Evolutionary conservation across 2,113 vertebrate genomes (phyloP).

Genomic region (Dipodomys spectabilis): DNA sequence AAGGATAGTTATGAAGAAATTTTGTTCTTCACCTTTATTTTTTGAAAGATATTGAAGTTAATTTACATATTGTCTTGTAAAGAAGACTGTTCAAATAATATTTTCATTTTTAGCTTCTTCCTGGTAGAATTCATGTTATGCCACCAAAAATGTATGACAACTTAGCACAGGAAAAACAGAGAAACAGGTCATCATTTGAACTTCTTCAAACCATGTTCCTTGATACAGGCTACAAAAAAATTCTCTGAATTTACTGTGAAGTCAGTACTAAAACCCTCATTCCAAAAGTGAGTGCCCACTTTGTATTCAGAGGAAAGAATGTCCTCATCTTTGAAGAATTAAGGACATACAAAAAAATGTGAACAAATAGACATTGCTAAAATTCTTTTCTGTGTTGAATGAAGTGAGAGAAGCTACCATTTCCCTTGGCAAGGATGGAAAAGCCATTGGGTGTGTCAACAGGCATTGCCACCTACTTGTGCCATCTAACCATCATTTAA

Average conservation of each 20-base stretch:
- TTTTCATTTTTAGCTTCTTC: neutral
- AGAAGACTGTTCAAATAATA: neutral
- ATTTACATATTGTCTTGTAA: neutral
- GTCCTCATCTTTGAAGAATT: neutral
- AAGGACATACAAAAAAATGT: neutral
- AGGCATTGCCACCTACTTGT: too few relatives aligned
- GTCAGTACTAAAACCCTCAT: neutral
- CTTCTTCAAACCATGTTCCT: neutral
- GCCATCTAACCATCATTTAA: too few relatives aligned
- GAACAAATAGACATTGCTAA: neutral
- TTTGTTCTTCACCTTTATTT: neutral
- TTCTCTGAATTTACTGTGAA: neutral
- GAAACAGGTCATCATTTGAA: neutral
- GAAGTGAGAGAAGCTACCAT: too few relatives aligned
- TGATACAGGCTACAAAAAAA: neutral
- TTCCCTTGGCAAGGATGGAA: too few relatives aligned
- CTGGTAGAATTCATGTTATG: neutral
- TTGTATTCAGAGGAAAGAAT: neutral
- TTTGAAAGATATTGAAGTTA: neutral
- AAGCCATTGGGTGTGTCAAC: too few relatives aligned
- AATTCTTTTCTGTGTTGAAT: too few relatives aligned
- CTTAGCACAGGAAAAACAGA: neutral
- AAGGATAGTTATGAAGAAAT: neutral
- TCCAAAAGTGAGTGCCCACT: rapidly evolving
- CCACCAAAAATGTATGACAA: neutral